These are phyloP conservation scores for Eurosta solidaginis DNA, from an alignment of 1,140 invertebrate species.

Conservation along the genomic window DNA sequence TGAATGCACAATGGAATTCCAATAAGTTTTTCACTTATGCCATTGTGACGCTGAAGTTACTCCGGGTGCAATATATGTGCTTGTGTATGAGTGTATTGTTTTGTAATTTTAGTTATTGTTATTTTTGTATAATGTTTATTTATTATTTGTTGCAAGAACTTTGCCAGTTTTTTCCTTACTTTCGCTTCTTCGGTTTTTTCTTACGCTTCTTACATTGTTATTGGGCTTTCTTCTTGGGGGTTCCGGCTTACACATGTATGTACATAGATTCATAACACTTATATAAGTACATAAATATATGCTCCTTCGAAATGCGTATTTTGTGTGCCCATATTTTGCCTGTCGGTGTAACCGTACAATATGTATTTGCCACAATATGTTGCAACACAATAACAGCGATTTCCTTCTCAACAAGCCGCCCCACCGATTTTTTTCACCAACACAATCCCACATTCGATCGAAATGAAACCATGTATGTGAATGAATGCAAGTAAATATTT, in stretches of 20 bases:
- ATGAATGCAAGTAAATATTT: too few species aligned
- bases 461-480: too few species aligned
- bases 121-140: too few species aligned
- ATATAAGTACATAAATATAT: background rate
- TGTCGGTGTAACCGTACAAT: background rate
- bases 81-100: background rate
- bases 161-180: background rate
- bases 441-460: too few species aligned
- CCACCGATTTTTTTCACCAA: background rate
- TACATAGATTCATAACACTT: too few species aligned
- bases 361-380: conserved; percentile 14
- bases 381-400: conserved; percentile 3
- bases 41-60: background rate
- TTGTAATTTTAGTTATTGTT: background rate
- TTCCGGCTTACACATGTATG: background rate
- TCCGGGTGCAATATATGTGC: background rate
- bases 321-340: background rate
- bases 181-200: background rate
- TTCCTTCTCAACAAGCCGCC: background rate
- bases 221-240: background rate
- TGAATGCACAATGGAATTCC: background rate
- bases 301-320: background rate
- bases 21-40: conserved; percentile 3
- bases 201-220: background rate
- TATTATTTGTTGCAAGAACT: background rate